Conservation (phyloP, 1,140 invertebrate genomes). For the Teleogryllus occipitalis region DNA sequence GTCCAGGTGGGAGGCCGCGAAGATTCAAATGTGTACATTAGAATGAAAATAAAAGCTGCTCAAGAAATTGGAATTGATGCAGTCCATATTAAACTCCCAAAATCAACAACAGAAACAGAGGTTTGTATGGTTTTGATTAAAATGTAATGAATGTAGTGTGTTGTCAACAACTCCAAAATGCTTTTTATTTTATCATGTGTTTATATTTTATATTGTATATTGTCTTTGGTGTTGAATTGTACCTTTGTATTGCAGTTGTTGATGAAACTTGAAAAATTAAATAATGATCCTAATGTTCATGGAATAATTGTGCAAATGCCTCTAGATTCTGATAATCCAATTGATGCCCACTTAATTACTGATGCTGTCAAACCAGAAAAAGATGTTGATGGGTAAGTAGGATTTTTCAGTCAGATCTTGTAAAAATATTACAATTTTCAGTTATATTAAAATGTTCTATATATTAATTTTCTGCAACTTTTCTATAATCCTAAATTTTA, state of each 20-base stretch:
- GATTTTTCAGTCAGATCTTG: background rate
- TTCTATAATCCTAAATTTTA: background rate
- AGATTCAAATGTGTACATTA: conserved; percentile 99
- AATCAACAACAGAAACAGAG: conserved; percentile 74
- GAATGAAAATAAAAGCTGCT: conserved; percentile 92
- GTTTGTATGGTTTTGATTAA: conserved; percentile 39
- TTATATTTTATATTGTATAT: background rate
- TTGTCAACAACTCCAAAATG: background rate
- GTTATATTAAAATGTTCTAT: background rate
- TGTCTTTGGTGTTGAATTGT: background rate
- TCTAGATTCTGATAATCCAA: conserved; percentile 68
- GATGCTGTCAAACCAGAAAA: conserved; percentile 78
- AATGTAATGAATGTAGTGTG: background rate
- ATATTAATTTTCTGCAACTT: background rate
- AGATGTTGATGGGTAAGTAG: conserved; percentile 86
- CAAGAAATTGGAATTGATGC: conserved; percentile 82
- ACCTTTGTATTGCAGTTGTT: conserved; percentile 45
- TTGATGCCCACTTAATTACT: conserved; percentile 80
- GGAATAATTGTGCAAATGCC: conserved; percentile 98
- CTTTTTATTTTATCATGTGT: too few species aligned
- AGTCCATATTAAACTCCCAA: conserved; percentile 71
- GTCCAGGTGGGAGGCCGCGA: conserved; percentile 87
- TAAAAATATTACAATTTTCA: background rate
- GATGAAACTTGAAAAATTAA: conserved; percentile 63
- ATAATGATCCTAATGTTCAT: conserved; percentile 75